Evolutionary conservation across 2,888 invertebrate genomes (phyloP), one percentile per base, ranked within the genome.

Genomic region (Synergus itoensis): DNA sequence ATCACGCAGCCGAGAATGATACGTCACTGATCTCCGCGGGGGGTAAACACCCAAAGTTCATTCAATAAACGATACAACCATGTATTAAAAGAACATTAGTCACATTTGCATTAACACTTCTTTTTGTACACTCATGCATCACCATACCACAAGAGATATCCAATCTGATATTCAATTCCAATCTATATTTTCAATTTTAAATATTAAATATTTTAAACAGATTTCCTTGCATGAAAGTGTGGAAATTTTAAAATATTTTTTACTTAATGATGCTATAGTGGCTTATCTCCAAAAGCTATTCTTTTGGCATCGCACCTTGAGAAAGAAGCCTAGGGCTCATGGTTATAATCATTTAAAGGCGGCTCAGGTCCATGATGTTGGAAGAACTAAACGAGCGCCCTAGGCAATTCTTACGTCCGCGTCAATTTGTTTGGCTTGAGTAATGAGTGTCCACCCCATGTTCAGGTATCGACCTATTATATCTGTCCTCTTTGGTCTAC

Each of bases 1-100:
- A 63, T 79, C 76, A 69, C 62, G 77, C 67, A 73, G 77, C 73
- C 77, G 41, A 81, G 80, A 84, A 81, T 78, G 82, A 80, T 79
- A 81, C 76, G 82, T 84, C 82, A 82, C 79, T 64, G 77, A 48
- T 43, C 81, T 36, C 81, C 57, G 76, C 79, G 79, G 81, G 83
- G 53, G 77, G 76, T n/a, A 53, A 73, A n/a, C 45, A 73, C 53
- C 53, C 36, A 73, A 73, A 73, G 48, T 73, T 73, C 73, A 73
- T 73, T 73, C 73, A 73, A 73, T 73, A 73, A 53, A 73, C 73
- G 43, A 67, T 41, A 18, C 43, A 21, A 28, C 53, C 73, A 36
- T 28, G 62, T 28, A 73, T 73, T 73, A 73, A 73, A 73, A 73
- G 73, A 73, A 73, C 73, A 73, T 73, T 36, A 73, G 40, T 73